phyloP scores from a whole-genome alignment of 2,797 vertebrate species.

The Loris lydekkerianus region DNA sequence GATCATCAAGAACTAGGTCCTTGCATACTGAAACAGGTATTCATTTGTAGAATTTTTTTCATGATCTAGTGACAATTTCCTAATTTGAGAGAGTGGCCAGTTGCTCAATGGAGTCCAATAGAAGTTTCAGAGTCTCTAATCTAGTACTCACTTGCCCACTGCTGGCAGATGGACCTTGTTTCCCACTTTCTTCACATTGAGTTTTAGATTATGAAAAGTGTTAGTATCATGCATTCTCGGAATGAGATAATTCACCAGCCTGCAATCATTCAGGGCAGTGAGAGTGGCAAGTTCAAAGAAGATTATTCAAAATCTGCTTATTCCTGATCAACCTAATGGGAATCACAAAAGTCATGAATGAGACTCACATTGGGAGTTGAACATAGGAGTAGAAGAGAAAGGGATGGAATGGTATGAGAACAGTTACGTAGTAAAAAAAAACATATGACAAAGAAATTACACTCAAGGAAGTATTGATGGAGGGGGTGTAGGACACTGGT shows the following conservation, averaged over 20 bases:
- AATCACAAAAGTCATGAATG: neutral
- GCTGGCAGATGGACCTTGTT: neutral
- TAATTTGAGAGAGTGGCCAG: neutral
- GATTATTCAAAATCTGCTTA: neutral
- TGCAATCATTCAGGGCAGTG: neutral
- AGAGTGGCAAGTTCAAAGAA: neutral
- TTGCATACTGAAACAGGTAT: neutral
- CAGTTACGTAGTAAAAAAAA: neutral
- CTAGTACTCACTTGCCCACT: neutral
- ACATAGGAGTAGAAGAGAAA: neutral
- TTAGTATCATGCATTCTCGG: neutral
- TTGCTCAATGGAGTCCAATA: neutral
- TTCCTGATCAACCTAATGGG: neutral
- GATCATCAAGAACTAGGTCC: neutral
- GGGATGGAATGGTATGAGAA: neutral
- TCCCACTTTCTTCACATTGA: neutral
- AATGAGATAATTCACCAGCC: neutral
- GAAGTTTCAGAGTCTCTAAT: neutral
- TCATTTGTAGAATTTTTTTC: neutral
- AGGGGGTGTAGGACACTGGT: neutral
- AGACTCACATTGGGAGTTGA: neutral
- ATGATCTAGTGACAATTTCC: neutral
- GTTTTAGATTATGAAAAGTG: neutral
- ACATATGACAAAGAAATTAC: neutral
- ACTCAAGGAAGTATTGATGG: neutral